Evolutionary conservation across 2,797 vertebrate species (phyloP).

Genomic region (Arctocebus calabarensis): DNA sequence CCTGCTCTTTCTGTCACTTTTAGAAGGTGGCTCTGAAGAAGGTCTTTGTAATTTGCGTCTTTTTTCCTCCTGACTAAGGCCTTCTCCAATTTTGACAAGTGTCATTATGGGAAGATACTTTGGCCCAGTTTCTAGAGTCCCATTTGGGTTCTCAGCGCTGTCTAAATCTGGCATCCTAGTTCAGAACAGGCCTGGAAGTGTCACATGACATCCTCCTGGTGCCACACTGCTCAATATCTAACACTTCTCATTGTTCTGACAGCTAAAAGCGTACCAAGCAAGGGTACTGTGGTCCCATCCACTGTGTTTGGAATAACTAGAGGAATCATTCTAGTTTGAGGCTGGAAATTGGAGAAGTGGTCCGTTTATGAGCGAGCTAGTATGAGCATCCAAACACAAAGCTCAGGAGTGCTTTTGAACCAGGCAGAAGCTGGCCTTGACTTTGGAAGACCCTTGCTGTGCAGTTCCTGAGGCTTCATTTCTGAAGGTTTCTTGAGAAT

Average conservation of each 20-base stretch:
- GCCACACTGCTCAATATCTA: neutral
- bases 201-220: neutral
- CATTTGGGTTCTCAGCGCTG: slow-evolving; percentile 31
- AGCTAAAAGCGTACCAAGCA: neutral
- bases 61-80: slow-evolving; percentile 16
- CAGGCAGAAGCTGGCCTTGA: neutral
- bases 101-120: slow-evolving; percentile 65
- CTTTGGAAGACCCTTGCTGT: too few relatives aligned
- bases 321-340: neutral
- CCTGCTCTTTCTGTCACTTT: slow-evolving; percentile 57
- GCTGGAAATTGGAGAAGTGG: neutral
- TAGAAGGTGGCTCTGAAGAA: slow-evolving; percentile 60
- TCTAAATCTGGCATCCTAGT: slow-evolving; percentile 63
- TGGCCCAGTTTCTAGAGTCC: slow-evolving; percentile 60
- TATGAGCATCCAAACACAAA: neutral
- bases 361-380: neutral
- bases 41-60: slow-evolving; percentile 75
- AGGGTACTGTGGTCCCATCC: neutral
- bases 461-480: rapidly evolving
- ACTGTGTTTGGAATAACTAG: neutral
- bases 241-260: neutral
- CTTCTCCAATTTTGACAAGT: slow-evolving; percentile 39
- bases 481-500: neutral
- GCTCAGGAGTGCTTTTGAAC: neutral
- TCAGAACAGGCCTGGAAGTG: neutral